Percentiles rank a stretch among this genome's conserved stretches.
Conservation (phyloP, 2,797 vertebrate species). For the Chrysocyon brachyurus region DNA sequence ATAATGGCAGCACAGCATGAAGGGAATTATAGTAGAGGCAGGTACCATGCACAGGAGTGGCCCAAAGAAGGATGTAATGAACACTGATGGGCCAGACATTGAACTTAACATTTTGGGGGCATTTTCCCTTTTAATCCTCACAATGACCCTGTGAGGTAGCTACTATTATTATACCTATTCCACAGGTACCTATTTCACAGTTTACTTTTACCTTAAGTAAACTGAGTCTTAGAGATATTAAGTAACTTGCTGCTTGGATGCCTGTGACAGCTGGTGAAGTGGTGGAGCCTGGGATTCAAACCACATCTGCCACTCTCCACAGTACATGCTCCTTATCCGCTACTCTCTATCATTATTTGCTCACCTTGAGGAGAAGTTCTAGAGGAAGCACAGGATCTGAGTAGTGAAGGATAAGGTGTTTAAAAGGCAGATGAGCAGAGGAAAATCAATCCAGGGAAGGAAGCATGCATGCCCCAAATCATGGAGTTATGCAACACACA, state of each 20-base stretch:
- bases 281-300: background rate
- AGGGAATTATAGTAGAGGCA: background rate
- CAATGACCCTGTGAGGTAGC: background rate
- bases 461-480: background rate
- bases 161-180: background rate
- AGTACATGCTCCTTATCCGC: background rate
- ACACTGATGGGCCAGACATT: background rate
- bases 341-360: background rate
- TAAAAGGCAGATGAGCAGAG: background rate
- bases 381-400: background rate
- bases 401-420: background rate
- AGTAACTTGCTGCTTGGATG: background rate
- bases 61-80: background rate
- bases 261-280: background rate
- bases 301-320: background rate
- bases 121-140: background rate
- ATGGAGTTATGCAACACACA: background rate
- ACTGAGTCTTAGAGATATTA: background rate
- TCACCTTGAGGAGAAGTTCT: background rate
- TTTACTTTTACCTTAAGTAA: background rate
- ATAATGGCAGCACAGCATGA: background rate
- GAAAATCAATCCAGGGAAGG: background rate
- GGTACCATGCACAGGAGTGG: background rate
- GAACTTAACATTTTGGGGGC: background rate
- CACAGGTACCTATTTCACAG: background rate